Evolutionary conservation across 2,888 invertebrate species (phyloP), one percentile per base, ranked within the genome.

Genomic region (Melanostoma mellinum): DNA sequence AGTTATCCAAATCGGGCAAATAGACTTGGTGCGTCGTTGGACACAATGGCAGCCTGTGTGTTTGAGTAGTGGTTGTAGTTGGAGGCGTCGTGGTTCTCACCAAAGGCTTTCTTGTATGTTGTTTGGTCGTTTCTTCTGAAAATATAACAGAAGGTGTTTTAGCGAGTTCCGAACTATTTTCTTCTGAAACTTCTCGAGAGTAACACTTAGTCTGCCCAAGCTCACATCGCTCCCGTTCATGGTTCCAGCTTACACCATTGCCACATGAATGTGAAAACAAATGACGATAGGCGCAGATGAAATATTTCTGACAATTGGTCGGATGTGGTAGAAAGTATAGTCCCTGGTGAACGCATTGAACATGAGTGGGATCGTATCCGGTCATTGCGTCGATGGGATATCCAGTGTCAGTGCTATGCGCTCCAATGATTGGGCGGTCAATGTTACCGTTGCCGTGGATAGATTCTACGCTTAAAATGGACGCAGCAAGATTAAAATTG

Each of bases 311-410:
- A 56, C 90, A 91, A 9, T 86, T 86, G 2, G 40, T 85, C 2
- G 90, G 90, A 87, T 90, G 90, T 3, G 90, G 90, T 58, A 91
- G 56, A 75, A 90, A 90, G 75, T 90, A 90, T 9, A 89, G 88
- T 0, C 90, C 90, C 67, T 88, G 88, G 67, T 90, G 89, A 3
- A 88, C 86, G 48, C 90, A 90, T 10, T 87, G 87, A 2, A 90
- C 84, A 8, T 88, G 80, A 8, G 84, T 35, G 0, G 89, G 87
- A 76, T 90, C 87, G 79, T 89, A 90, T 9, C 86, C 87, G 0
- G 76, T 80, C 88, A 90, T 86, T 20, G 88, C 88, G 82, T 87
- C 87, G 0, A 88, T 85, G 3, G 86, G 60, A 33, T 86, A 53
- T 0, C 89, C 89, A 1, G 86, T 89, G 20, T 55, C 10, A 4